Base-by-base conservation (phyloP, 2,113 vertebrate genomes). In the Ondatra zibethicus region DNA sequence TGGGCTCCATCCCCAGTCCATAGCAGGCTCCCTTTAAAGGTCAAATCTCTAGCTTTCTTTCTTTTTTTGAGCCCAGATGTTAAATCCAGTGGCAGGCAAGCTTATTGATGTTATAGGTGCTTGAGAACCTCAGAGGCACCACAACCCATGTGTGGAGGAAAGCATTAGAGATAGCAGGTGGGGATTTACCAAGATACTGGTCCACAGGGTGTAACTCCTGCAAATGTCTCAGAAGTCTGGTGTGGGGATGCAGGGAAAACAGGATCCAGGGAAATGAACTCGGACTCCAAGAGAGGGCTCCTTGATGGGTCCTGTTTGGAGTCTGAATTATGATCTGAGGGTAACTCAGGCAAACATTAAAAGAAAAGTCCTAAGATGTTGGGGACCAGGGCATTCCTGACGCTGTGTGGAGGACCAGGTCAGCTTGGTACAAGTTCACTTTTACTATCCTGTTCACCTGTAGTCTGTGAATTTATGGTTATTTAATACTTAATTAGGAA, bases 401-500 rank as follows among this genome's bases (percentile, higher is more conserved):
- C 23, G 96, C 13, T 95, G 0, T 68, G 27, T 14, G 45, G 14
- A 88, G n/a, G 39, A 70, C 12, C 5, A 68, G 65, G 31, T 73
- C 50, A 88, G 7, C 9, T 33, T 70, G 25, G 63, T 63, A 33
- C 17, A 88, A 70, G 63, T 92, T 91, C 88, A 84, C 31, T 72
- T 92, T 88, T 78, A 12, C 39, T 73, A 16, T 55, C 29, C 3
- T 1, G 73, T 91, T 91, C 82, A n/a, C 76, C 73, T 87, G 8
- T 61, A 94, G 31, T 21, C 58, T 75, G 5, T 82, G n/a, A 1
- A 55, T 73, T 90, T 86, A 45, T 8, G 77, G 4, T 68, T 78
- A 39, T 85, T 47, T 91, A 87, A 86, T 82, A 55, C 42, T 93
- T 92, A 94, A 25, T 89, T 93, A 82, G 52, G 5, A 94, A 92